These are phyloP conservation scores for Hypocryptadius cinnamomeus DNA, from an alignment of 2,113 vertebrate species.

Conservation along the genomic window DNA sequence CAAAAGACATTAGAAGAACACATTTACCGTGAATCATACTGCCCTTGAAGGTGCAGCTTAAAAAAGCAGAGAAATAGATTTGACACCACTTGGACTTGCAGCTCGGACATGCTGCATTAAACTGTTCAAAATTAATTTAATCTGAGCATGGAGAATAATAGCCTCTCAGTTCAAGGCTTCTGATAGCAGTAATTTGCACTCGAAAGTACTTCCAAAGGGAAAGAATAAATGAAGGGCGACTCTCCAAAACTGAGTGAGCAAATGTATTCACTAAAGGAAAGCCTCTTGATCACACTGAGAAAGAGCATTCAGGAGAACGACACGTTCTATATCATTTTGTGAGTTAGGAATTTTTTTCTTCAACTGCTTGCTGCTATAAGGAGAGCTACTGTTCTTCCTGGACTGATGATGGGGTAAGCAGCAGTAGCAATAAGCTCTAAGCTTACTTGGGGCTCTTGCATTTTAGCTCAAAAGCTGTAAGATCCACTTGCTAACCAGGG, in stretches of 20 bases:
- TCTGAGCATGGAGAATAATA: constrained; percentile 83
- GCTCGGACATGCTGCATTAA: constrained; percentile 81
- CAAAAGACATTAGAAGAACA: constrained; percentile 74
- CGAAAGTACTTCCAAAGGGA: constrained; percentile 78
- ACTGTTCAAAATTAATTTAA: constrained; percentile 87
- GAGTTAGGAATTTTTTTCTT: constrained; percentile 41
- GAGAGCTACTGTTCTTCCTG: constrained; percentile 7
- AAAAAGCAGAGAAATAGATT: constrained; percentile 83
- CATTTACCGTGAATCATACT: constrained; percentile 74
- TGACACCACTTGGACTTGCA: constrained; percentile 79
- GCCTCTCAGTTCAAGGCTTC: constrained; percentile 80
- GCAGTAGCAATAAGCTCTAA: not conserved
- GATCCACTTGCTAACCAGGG: not conserved
- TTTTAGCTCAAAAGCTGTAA: constrained; percentile 27
- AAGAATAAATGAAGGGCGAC: constrained; percentile 81
- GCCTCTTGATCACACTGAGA: constrained; percentile 63
- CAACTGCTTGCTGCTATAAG: not conserved
- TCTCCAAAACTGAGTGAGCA: constrained; percentile 75
- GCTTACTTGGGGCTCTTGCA: not conserved
- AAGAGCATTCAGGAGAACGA: constrained; percentile 63
- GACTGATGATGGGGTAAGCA: constrained; percentile 4
- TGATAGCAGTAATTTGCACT: constrained; percentile 82
- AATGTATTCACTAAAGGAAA: constrained; percentile 71
- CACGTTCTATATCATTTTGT: constrained; percentile 50
- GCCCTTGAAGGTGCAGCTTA: constrained; percentile 80